Base-by-base conservation (phyloP, 2,888 invertebrate genomes). In the Bombyx huttoni region DNA sequence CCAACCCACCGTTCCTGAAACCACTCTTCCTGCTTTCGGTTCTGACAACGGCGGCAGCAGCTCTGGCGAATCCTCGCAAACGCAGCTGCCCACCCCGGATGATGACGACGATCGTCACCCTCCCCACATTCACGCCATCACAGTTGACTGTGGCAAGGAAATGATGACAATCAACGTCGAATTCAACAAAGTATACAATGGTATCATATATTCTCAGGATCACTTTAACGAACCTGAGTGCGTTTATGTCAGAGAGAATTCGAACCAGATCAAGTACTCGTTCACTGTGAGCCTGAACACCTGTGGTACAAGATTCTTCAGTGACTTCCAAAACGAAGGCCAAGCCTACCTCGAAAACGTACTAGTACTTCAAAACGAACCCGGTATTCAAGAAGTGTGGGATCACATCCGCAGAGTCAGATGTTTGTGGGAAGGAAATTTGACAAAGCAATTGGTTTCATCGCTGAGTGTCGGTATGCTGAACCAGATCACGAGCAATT, bases 111-210 rank as follows among this genome's bases (percentile, higher is more conserved):
- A 90, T 50, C 91, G 91, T 52, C 94, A 94, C 67, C 94, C 93
- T 47, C 93, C 94, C 3, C 94, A 94, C 61, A 93, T 95, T 60
- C 93, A 94, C 67, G 90, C 90, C 0, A 91, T 95, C 53, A 91
- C 93, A 47, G 95, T 95, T 0, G 90, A 93, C 64, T 95, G 95
- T 65, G 92, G 93, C 54, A 94, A 94, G 71, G 94, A 94, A 58
- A 92, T 92, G 91, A 95, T 95, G 95, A 93, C 92, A 1, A 94
- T 95, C 55, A 91, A 92, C 60, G 91, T 95, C 9, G 93, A 94
- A 74, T 95, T 95, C 75, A 94, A 94, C 73, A 90, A 92, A 56
- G 87, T 82, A 13, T 95, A 94, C 70, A 91, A 94, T 60, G 95
- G 95, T 0, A 89, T 95, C 12, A 94, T 95, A 60, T 95, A 95